Base-by-base conservation (phyloP, 30 jellyfish, hydroid and myxozoan species). In the Pelagia noctiluca region DNA sequence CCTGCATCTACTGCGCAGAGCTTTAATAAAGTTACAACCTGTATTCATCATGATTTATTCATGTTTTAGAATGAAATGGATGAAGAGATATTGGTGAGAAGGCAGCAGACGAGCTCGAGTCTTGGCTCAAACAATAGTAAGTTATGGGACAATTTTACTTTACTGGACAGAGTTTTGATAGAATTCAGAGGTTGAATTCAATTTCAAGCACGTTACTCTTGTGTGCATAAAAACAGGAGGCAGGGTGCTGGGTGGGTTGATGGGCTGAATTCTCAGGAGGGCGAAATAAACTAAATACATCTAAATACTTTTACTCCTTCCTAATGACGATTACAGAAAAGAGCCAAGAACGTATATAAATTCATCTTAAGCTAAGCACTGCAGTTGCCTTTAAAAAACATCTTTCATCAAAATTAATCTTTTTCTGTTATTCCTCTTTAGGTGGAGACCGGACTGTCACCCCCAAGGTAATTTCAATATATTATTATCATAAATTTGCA, bases 51-150 rank as follows among this genome's bases (percentile, higher is more conserved):
- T 65, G 0, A 18, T 29, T 23, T 50, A 7, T 30, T n/a, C 42
- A 22, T 31, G 7, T 53, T 75, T 34, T 50, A 36, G 62, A 10
- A 30, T 42, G 90, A 80, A 47, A 48, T 64, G 52, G 90, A 83
- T 19, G 83, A 37, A 26, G 90, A 80, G 18, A 80, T 80, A 8
- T 68, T 80, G 46, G 83, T 80, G 23, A 54, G 76, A 0, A 30
- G 90, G 33, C 83, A n/a, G n/a, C n/a, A 62, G 25, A 38, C 75
- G 0, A 69, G 69, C 63, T 63, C 90, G 3, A 80, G 82, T 33
- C 69, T 57, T 76, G 77, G 68, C 3, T 76, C 88, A n/a, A 65
- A n/a, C 35, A 60, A 60, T 53, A 33, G 82, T 36, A 36, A 25
- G 33, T 0, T 22, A 66, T 35, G 19, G 11, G 19, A 8, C 19